These are phyloP conservation scores for Scartelaos histophorus DNA, from an alignment of 2,113 vertebrate genomes.

Conservation along the genomic window DNA sequence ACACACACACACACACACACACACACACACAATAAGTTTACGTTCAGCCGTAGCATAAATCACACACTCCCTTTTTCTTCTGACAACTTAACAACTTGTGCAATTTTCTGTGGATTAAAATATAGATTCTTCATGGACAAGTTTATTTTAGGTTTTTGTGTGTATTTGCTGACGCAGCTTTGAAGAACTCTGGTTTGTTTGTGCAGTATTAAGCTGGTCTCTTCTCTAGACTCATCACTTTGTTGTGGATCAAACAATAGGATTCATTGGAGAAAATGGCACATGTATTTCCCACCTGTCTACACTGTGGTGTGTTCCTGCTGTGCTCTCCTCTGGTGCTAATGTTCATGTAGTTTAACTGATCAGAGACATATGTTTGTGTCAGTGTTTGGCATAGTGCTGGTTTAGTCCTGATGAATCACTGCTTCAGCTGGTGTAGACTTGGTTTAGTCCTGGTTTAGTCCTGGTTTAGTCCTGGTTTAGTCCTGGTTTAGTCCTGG, in stretches of 20 bases:
- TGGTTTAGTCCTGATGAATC: background rate
- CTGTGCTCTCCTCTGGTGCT: background rate
- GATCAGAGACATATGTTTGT: background rate
- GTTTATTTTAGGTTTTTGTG: background rate
- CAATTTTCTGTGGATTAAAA: background rate
- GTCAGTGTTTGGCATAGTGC: background rate
- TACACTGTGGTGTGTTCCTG: background rate
- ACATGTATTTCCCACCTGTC: background rate
- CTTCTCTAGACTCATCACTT: background rate
- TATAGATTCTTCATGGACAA: background rate
- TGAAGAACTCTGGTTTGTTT: background rate
- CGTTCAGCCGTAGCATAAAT: background rate
- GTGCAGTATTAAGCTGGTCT: background rate
- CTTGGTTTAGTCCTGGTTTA: too few relatives aligned
- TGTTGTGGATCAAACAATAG: conserved; percentile 6
- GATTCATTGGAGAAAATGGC: background rate
- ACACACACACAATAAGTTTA: background rate
- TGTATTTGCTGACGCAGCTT: background rate
- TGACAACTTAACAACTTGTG: background rate
- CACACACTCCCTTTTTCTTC: background rate
- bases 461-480: background rate
- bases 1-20: background rate
- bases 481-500: background rate
- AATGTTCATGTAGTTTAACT: background rate
- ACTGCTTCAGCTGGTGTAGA: background rate